Evolutionary conservation across 2,888 invertebrate genomes (phyloP), one percentile per base, ranked within the genome.

Genomic region (Epinotia ramella): DNA sequence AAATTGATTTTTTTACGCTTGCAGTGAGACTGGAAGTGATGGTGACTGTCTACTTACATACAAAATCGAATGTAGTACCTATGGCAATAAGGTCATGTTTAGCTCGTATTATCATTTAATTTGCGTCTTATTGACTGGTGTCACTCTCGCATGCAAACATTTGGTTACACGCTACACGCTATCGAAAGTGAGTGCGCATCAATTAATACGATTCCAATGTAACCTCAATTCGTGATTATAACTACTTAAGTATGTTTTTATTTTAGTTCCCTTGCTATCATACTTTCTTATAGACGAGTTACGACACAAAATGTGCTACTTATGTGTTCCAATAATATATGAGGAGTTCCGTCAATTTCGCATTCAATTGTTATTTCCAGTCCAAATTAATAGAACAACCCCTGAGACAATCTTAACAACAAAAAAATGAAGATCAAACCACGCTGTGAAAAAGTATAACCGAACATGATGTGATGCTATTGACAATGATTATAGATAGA

Each of bases 1-100:
- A 44, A 44, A 68, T 68, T 28, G 40, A 12, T 9, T 40, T 40
- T 40, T 40, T 62, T 60, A 49, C 24, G 49, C n/a, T 53, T 63
- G 63, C 16, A 24, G 13, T 49, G 46, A 20, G 44, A 11, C 9
- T 12, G 44, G 12, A 44, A 44, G 44, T 0, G 6, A 28, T 5
- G 33, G 33, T 33, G 33, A 33, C 33, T 6, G 1, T 0, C 33
- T 33, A 33, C 6, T 33, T 33, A 40, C 40, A 40, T 40, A 40
- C 0, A 40, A 9, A 28, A 28, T 28, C 24, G 24, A 28, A 28
- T 28, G 7, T 1, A 9, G 40, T 1, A 40, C 9, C 9, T 40
- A 9, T 40, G 9, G 40, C 9, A 40, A 9, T 40, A 40, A 40
- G 9, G 9, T 7, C 33, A n/a, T n/a, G n/a, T n/a, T n/a, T n/a